Conservation (phyloP, 2,888 invertebrate species). For the Stenichneumon culpator region DNA sequence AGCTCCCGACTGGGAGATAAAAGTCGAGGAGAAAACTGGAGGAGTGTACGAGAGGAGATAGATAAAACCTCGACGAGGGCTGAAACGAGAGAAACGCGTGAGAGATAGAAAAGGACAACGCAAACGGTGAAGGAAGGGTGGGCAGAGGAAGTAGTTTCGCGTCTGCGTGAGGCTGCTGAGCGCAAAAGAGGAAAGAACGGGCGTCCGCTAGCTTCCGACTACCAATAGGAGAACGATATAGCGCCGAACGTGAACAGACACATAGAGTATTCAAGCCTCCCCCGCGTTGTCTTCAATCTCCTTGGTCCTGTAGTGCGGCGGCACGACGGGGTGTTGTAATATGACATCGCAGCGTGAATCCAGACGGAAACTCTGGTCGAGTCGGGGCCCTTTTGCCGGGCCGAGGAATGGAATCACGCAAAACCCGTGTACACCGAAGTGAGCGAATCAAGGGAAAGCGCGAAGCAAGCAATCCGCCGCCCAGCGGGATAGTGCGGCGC, state of each 20-base stretch:
- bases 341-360: conserved; percentile 81
- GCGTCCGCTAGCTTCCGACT: conserved; percentile 11
- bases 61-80: conserved; percentile 40
- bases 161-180: conserved; percentile 24
- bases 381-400: conserved; percentile 8
- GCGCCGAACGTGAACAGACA: conserved; percentile 44
- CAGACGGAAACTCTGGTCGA: conserved; percentile 75
- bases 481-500: conserved; percentile 74
- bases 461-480: conserved; percentile 79
- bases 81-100: conserved; percentile 38
- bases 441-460: conserved; percentile 72
- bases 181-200: conserved; percentile 22
- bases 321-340: conserved; percentile 76
- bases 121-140: neutral
- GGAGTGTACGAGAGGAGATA: conserved; percentile 37
- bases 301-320: conserved; percentile 44
- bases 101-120: conserved; percentile 44
- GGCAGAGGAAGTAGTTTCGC: neutral
- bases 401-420: conserved; percentile 76
- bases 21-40: conserved; percentile 55
- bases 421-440: conserved; percentile 71
- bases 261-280: conserved; percentile 44
- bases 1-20: conserved; percentile 48
- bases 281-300: conserved; percentile 37
- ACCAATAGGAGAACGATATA: conserved; percentile 7